phyloP scores from a whole-genome alignment of 2,797 vertebrate species.

The Urophycis tenuis region DNA sequence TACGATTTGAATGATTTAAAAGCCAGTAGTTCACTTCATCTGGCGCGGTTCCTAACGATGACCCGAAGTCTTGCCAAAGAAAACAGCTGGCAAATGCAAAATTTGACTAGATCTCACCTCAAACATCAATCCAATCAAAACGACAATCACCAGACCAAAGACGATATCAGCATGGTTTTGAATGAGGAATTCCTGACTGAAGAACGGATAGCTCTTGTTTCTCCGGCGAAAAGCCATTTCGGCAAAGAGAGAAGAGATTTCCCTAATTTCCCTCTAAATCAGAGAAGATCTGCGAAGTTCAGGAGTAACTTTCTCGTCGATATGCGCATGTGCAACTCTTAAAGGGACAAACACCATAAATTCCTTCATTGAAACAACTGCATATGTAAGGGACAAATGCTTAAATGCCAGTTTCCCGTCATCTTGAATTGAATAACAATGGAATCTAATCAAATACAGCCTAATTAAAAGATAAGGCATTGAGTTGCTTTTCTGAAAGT shows the following conservation, averaged over 20 bases:
- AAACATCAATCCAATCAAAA: constrained; percentile 94
- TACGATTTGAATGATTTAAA: not conserved
- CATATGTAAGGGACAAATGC: not conserved
- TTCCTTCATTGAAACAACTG: not conserved
- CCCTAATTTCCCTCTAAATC: constrained; percentile 51
- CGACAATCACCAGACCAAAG: constrained; percentile 86
- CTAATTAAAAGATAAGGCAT: not conserved
- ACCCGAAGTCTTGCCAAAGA: constrained; percentile 33
- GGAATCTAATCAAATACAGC: not conserved
- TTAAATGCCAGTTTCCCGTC: not conserved
- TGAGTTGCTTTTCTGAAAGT: not conserved
- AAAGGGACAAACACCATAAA: not conserved
- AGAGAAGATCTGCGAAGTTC: constrained; percentile 68
- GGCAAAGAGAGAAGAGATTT: constrained; percentile 40
- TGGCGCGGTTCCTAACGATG: constrained; percentile 4
- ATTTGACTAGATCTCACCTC: constrained; percentile 77
- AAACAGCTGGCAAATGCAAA: constrained; percentile 52
- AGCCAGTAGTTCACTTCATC: not conserved
- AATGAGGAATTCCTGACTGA: constrained; percentile 96
- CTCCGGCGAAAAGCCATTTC: constrained; percentile 92
- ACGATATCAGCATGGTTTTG: constrained; percentile 97
- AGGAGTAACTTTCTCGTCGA: constrained; percentile 65
- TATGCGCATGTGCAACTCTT: constrained; percentile 63
- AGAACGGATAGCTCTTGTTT: constrained; percentile 92
- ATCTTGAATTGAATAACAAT: not conserved